A percentile compares a stretch with the other conserved stretches of the same genome.
Evolutionary conservation across 2,113 vertebrate genomes (phyloP).

Genomic region (Anoplopoma fimbria): DNA sequence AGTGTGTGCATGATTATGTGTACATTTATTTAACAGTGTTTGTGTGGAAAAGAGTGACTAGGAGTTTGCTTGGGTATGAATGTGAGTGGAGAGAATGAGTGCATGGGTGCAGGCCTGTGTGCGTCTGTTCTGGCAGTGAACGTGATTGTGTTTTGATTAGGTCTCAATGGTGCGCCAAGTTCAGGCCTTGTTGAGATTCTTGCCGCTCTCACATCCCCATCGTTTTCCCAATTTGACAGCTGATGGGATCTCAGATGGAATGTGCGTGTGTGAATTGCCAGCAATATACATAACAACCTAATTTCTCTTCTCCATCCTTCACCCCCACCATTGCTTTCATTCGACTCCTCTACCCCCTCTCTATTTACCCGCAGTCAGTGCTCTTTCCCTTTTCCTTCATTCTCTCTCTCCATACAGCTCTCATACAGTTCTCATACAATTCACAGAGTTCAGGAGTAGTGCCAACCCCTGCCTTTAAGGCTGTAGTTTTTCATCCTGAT

Average conservation of each 20-base stretch:
- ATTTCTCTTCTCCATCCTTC: slow-evolving; percentile 75
- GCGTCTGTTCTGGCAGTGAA: slow-evolving; percentile 73
- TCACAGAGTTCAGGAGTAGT: slow-evolving; percentile 42
- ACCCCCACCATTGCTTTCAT: slow-evolving; percentile 47
- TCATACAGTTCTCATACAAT: slow-evolving; percentile 43
- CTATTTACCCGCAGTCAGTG: slow-evolving; percentile 49
- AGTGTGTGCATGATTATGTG: slow-evolving; percentile 69
- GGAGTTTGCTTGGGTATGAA: slow-evolving; percentile 58
- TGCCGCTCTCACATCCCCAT: slow-evolving; percentile 77
- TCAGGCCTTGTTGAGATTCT: slow-evolving; percentile 79
- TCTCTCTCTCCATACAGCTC: slow-evolving; percentile 32
- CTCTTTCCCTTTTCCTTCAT: slow-evolving; percentile 29
- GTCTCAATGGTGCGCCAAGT: slow-evolving; percentile 76
- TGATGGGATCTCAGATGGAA: slow-evolving; percentile 85
- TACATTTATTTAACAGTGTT: slow-evolving; percentile 69
- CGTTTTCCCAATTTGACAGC: slow-evolving; percentile 83
- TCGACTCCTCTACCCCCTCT: slow-evolving; percentile 51
- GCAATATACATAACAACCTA: slow-evolving; percentile 83
- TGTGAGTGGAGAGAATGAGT: slow-evolving; percentile 60
- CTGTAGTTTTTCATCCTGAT: slow-evolving; percentile 37
- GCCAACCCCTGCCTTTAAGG: slow-evolving; percentile 26
- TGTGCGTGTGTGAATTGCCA: slow-evolving; percentile 79
- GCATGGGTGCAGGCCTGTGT: slow-evolving; percentile 53
- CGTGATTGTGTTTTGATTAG: slow-evolving; percentile 85
- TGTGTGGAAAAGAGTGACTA: slow-evolving; percentile 52